Conservation (phyloP, 2,113 vertebrate species). For the Butorides virescens region DNA sequence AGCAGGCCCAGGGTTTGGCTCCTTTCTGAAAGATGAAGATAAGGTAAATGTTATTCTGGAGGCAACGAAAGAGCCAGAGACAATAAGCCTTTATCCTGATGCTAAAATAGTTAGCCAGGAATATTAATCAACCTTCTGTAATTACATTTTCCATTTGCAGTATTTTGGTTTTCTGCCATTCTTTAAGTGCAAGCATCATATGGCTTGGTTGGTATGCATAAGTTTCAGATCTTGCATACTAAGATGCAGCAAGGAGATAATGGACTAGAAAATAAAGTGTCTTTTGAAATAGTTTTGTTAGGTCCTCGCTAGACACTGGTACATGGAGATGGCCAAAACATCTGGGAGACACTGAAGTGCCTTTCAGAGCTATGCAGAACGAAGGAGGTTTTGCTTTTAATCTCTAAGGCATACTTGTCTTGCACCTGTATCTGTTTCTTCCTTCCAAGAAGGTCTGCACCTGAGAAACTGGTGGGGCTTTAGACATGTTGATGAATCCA, state of each 20-base stretch:
- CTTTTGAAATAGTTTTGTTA: neutral
- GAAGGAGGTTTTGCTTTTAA: neutral
- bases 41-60: conserved; percentile 37
- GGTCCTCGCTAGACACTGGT: neutral
- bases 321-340: neutral
- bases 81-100: conserved; percentile 52
- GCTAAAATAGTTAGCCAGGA: conserved; percentile 14
- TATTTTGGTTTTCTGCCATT: conserved; percentile 29
- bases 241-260: neutral
- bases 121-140: conserved; percentile 45
- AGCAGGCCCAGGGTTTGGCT: conserved; percentile 16
- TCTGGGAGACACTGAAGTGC: neutral
- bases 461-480: neutral
- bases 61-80: conserved; percentile 31
- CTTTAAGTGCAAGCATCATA: neutral
- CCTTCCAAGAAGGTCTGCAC: neutral
- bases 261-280: neutral
- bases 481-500: neutral
- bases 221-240: neutral
- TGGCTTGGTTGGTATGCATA: neutral
- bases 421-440: neutral
- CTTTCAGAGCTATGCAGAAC: neutral
- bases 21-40: conserved; percentile 29
- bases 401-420: neutral
- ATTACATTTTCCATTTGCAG: conserved; percentile 49